phyloP scores from a whole-genome alignment of 2,888 invertebrate species.

The Conus canariensis region DNA sequence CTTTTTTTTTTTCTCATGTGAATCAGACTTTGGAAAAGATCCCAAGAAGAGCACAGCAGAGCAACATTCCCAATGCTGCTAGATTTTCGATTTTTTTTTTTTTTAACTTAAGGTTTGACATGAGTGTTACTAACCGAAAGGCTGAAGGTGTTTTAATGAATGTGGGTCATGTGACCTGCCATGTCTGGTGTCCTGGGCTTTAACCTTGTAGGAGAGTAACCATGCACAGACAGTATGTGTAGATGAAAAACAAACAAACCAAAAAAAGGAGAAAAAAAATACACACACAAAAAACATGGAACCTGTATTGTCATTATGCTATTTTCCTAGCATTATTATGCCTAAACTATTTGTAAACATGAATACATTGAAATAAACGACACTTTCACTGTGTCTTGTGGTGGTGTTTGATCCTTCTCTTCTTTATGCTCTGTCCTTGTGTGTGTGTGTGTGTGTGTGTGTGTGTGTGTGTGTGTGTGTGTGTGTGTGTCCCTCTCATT shows the following conservation, averaged over 20 bases:
- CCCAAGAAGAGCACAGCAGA: no score
- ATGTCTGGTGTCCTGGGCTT: not conserved
- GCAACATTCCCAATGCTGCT: no score
- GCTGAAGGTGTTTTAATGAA: not conserved
- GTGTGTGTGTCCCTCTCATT: not conserved
- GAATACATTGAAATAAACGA: constrained; percentile 11
- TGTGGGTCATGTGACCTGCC: not conserved
- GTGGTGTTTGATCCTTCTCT: not conserved
- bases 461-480: not conserved
- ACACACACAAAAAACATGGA: not conserved
- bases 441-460: constrained; percentile 14
- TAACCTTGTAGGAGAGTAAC: not conserved
- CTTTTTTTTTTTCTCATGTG: not conserved
- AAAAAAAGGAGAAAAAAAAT: no score
- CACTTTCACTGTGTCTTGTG: not conserved
- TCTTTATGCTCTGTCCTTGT: not conserved
- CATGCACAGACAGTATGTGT: not conserved
- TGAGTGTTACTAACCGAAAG: not conserved
- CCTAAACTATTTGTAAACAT: constrained; percentile 5
- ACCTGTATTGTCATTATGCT: constrained; percentile 1
- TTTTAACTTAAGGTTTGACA: not conserved
- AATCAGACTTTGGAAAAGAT: no score
- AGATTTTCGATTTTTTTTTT: not conserved
- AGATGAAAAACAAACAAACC: not conserved
- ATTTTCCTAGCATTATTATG: constrained; percentile 8